These are phyloP conservation scores for Leptobrachium leishanense DNA, from an alignment of 2,113 vertebrate genomes.

Conservation along the genomic window DNA sequence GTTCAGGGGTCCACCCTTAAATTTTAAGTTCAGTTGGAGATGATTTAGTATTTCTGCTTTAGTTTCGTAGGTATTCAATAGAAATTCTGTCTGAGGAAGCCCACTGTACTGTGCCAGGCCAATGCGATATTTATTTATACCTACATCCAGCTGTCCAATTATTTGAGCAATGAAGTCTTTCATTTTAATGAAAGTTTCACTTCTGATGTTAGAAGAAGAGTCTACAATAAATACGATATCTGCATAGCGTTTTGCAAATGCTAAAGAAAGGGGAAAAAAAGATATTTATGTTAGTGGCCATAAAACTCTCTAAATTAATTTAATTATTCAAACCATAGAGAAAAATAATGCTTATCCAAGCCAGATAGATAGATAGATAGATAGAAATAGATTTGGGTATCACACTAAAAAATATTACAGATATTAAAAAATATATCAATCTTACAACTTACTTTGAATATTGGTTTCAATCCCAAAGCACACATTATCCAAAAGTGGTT, in stretches of 20 bases:
- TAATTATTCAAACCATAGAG: too few relatives aligned
- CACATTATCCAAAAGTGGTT: constrained; percentile 62
- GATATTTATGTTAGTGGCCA: background rate
- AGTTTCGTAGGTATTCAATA: constrained; percentile 62
- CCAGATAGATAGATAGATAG: background rate
- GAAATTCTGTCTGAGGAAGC: constrained; percentile 65
- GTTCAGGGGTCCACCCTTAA: constrained; percentile 52
- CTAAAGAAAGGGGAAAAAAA: constrained; percentile 42
- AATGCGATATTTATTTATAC: constrained; percentile 61
- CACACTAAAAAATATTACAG: too few relatives aligned
- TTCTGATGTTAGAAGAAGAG: constrained; percentile 53
- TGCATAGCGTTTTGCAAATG: constrained; percentile 64
- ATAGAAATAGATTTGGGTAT: background rate
- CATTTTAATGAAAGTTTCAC: constrained; percentile 57
- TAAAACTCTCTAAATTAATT: too few relatives aligned
- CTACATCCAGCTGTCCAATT: constrained; percentile 63
- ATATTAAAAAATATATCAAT: background rate
- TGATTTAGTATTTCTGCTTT: constrained; percentile 53
- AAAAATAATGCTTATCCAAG: background rate
- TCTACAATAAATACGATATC: constrained; percentile 82
- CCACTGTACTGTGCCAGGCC: constrained; percentile 74
- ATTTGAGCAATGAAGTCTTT: constrained; percentile 55
- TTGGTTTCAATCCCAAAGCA: constrained; percentile 65
- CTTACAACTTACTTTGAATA: constrained; percentile 61
- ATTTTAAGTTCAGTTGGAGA: constrained; percentile 53